These are phyloP conservation scores for Pangasius djambal DNA, from an alignment of 2,797 vertebrate genomes.

Conservation along the genomic window DNA sequence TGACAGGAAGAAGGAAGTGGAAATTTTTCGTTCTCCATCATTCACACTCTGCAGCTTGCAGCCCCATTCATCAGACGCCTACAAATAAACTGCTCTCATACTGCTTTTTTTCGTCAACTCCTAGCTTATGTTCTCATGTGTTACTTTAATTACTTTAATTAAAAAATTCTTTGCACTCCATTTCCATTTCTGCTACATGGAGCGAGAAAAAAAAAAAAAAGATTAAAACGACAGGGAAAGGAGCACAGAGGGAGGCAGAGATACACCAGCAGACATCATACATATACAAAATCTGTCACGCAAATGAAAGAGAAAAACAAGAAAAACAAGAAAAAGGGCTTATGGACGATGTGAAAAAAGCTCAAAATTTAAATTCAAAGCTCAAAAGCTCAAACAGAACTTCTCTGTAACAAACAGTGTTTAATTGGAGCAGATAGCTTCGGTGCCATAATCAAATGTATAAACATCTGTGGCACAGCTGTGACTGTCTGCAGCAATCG, in stretches of 20 bases:
- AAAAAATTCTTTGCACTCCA: constrained; percentile 22
- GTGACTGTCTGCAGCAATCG: constrained; percentile 37
- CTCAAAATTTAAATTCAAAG: neutral
- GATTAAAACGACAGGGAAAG: neutral
- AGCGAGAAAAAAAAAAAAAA: constrained; percentile 26
- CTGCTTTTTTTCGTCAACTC: neutral
- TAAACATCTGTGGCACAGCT: constrained; percentile 59
- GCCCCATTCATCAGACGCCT: constrained; percentile 28
- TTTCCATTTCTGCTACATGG: constrained; percentile 23
- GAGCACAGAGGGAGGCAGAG: neutral
- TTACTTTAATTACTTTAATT: constrained; percentile 34
- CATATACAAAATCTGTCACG: constrained; percentile 30
- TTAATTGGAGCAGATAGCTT: constrained; percentile 53
- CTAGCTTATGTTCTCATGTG: constrained; percentile 24
- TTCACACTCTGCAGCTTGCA: constrained; percentile 19
- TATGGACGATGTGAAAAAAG: neutral
- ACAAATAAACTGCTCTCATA: constrained; percentile 26
- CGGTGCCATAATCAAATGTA: constrained; percentile 45
- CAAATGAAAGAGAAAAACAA: neutral
- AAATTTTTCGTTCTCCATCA: constrained; percentile 37
- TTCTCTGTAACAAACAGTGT: constrained; percentile 36
- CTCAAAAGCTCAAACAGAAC: neutral
- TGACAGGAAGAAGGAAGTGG: neutral
- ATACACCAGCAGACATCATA: constrained; percentile 8
- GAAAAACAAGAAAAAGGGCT: neutral